These are phyloP conservation scores for Scleropages formosus DNA, from an alignment of 2,797 vertebrate genomes.

Conservation along the genomic window DNA sequence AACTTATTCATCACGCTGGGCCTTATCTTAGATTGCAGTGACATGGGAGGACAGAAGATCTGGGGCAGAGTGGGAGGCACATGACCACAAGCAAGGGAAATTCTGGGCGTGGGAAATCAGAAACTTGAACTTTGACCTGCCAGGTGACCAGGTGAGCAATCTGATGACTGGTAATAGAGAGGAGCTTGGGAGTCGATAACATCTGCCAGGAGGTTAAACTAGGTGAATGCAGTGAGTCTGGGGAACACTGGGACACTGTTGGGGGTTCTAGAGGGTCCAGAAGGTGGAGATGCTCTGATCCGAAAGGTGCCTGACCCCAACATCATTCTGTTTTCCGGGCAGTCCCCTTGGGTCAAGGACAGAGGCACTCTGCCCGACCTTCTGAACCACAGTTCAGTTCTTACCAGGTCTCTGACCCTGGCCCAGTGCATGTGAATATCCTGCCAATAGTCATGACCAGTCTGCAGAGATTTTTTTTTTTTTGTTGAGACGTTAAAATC, in stretches of 20 bases:
- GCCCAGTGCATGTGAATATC: background rate
- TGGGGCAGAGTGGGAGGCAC: background rate
- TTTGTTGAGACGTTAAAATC: background rate
- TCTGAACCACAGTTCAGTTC: background rate
- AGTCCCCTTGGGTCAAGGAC: conserved; percentile 26
- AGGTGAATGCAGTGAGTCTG: background rate
- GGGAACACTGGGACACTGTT: conserved; percentile 26
- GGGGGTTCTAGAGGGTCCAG: conserved; percentile 26
- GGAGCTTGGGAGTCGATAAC: conserved; percentile 22
- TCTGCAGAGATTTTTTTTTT: background rate
- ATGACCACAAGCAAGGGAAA: background rate
- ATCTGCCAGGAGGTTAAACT: conserved; percentile 28
- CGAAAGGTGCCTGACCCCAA: conserved; percentile 23
- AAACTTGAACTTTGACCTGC: conserved; percentile 41
- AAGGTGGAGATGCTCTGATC: conserved; percentile 24
- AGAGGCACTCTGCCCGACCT: conserved; percentile 19
- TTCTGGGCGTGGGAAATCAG: conserved; percentile 32
- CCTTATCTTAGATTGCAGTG: conserved; percentile 28
- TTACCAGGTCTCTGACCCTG: conserved; percentile 10
- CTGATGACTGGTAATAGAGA: conserved; percentile 36
- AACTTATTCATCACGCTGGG: conserved; percentile 25
- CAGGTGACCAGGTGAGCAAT: conserved; percentile 44
- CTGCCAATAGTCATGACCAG: background rate
- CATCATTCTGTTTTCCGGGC: conserved; percentile 6
- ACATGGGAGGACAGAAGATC: conserved; percentile 13